Percentiles rank a stretch among this genome's conserved stretches.
These are phyloP conservation scores for Anneissia japonica DNA, from an alignment of 35 echinoderm and acorn worm genomes.

Conservation along the genomic window DNA sequence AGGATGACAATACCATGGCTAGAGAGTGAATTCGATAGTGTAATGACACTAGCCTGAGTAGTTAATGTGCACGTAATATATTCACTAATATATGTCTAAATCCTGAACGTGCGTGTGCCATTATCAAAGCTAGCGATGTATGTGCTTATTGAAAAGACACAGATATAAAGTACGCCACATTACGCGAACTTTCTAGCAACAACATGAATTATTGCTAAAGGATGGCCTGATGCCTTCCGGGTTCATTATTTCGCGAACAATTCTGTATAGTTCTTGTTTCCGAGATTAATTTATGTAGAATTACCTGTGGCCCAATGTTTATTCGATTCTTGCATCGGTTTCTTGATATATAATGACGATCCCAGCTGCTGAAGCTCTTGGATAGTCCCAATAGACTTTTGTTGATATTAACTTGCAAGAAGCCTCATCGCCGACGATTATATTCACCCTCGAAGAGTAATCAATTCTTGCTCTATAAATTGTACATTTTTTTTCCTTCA, in stretches of 20 bases:
- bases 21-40: not conserved
- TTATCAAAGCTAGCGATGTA: too few relatives aligned
- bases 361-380: not conserved
- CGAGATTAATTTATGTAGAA: not conserved
- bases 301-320: not conserved
- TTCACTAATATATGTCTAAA: not conserved
- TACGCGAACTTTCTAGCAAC: too few relatives aligned
- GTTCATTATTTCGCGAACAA: too few relatives aligned
- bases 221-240: too few relatives aligned
- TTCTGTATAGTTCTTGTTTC: not conserved
- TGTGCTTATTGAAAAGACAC: not conserved
- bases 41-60: not conserved
- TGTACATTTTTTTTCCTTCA: not conserved
- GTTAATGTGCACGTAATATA: not conserved
- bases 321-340: not conserved
- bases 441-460: not conserved
- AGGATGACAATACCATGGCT: not conserved
- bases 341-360: not conserved
- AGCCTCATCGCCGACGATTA: not conserved
- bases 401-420: not conserved
- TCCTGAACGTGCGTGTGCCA: not conserved
- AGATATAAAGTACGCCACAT: too few relatives aligned
- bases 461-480: not conserved
- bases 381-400: not conserved
- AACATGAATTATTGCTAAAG: too few relatives aligned